Percentiles rank a stretch among this genome's conserved stretches.
Evolutionary conservation across 2,113 vertebrate species (phyloP).

Genomic region (Elephantulus edwardii): DNA sequence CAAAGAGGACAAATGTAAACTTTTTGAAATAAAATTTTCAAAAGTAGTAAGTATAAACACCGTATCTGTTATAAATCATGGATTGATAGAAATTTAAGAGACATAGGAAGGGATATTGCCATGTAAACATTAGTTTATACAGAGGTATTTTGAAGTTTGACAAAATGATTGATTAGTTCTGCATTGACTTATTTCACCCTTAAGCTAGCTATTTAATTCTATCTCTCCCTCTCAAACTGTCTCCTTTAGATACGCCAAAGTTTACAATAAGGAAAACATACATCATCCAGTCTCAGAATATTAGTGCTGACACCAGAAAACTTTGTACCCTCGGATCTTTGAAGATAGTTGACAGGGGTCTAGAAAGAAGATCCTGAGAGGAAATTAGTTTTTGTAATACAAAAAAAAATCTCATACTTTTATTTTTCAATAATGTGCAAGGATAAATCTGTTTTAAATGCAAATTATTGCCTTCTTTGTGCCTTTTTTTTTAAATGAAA

Average conservation of each 20-base stretch:
- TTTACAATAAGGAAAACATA: background rate
- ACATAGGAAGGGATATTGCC: background rate
- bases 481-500: background rate
- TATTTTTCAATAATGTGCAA: background rate
- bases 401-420: background rate
- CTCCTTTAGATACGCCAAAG: background rate
- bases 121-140: background rate
- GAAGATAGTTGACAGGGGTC: background rate
- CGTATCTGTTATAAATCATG: background rate
- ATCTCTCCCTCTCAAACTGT: background rate
- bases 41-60: background rate
- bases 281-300: background rate
- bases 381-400: constrained; percentile 3
- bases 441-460: background rate
- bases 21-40: no score
- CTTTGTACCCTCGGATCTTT: background rate
- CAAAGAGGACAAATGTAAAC: no score
- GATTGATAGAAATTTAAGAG: background rate
- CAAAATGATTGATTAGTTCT: background rate
- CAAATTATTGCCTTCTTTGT: background rate
- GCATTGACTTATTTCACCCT: background rate
- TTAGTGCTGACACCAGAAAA: background rate
- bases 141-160: background rate
- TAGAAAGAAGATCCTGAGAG: background rate
- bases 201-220: background rate